Conservation (phyloP, 2,113 vertebrate genomes). For the Thunnus maccoyii region DNA sequence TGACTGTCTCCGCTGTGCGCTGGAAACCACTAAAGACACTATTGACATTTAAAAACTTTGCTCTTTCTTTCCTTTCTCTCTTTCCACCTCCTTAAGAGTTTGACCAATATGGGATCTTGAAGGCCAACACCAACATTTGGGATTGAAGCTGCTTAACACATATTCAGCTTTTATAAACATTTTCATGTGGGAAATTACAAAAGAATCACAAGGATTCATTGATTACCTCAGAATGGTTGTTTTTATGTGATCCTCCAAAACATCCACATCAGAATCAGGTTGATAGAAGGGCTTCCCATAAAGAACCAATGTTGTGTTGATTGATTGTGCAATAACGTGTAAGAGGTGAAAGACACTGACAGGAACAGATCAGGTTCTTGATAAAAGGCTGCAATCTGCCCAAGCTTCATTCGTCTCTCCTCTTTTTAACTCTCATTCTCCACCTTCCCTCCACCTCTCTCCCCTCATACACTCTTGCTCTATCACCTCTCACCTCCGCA, state of each 20-base stretch:
- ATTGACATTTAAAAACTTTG: constrained; percentile 33
- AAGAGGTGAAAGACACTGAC: no score
- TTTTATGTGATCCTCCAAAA: no score
- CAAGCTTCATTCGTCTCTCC: no score
- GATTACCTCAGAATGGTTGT: neutral
- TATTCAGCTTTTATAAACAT: neutral
- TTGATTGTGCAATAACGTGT: no score
- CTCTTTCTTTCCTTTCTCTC: neutral
- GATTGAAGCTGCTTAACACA: neutral
- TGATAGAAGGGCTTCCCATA: no score
- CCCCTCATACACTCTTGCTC: neutral
- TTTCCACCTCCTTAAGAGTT: constrained; percentile 2
- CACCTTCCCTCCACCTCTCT: neutral
- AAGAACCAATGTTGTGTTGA: no score
- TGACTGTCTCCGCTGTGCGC: neutral
- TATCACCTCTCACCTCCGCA: neutral
- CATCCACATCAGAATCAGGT: no score
- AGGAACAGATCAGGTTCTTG: no score
- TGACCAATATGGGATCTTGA: neutral
- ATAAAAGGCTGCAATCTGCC: no score
- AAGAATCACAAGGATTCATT: neutral
- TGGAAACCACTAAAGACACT: constrained; percentile 32
- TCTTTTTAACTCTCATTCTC: no score
- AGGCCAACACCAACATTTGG: constrained; percentile 9
- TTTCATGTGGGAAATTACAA: neutral